These are phyloP conservation scores for Caenorhabditis japonica DNA, from an alignment of 2,888 invertebrate species.

Conservation along the genomic window DNA sequence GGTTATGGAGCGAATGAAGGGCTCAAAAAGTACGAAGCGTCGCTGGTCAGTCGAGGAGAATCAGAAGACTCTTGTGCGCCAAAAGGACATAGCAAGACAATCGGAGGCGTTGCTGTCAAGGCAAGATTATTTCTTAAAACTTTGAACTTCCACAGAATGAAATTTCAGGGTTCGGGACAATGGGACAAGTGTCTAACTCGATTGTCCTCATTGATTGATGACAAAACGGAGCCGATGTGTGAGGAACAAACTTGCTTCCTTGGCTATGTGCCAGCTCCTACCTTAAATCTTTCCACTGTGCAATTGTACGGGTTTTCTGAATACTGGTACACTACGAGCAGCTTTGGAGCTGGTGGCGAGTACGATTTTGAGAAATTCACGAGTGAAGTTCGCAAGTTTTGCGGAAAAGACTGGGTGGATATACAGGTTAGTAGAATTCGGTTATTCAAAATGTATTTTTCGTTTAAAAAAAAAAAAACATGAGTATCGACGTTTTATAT, in stretches of 20 bases:
- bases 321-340: conserved; percentile 65
- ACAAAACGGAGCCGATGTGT: conserved; percentile 38
- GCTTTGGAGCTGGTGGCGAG: conserved; percentile 62
- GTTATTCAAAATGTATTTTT: too few species aligned
- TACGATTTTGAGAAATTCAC: conserved; percentile 69
- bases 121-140: neutral
- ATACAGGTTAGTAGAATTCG: conserved; percentile 57
- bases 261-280: conserved; percentile 68
- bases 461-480: too few species aligned
- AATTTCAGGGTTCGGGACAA: conserved; percentile 71
- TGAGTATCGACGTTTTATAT: too few species aligned
- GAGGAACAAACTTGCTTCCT: conserved; percentile 63
- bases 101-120: conserved; percentile 15
- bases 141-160: neutral
- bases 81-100: conserved; percentile 7
- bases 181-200: conserved; percentile 69
- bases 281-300: conserved; percentile 62
- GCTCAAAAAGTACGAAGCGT: conserved; percentile 22
- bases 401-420: conserved; percentile 66
- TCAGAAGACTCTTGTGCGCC: conserved; percentile 23
- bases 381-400: conserved; percentile 65
- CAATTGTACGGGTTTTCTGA: conserved; percentile 73
- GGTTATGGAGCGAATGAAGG: conserved; percentile 81
- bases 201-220: conserved; percentile 59
- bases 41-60: neutral